phyloP scores from a whole-genome alignment of 2,888 invertebrate species.

The Trisateles emortualis region DNA sequence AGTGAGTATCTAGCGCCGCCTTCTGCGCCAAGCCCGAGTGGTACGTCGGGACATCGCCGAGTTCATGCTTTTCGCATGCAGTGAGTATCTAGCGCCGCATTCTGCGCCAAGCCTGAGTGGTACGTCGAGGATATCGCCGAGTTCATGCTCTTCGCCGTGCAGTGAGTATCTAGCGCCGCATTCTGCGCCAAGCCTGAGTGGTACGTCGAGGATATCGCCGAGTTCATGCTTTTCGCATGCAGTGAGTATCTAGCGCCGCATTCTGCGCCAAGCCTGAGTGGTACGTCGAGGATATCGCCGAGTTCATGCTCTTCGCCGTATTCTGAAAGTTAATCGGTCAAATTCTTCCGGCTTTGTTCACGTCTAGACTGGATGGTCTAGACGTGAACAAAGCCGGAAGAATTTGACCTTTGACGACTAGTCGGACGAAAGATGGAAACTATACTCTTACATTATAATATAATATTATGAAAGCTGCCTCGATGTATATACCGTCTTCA shows the following conservation, averaged over 20 bases:
- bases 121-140: constrained; percentile 99
- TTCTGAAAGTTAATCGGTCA: no score
- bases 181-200: constrained; percentile 98
- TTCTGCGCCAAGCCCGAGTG: constrained; percentile 98
- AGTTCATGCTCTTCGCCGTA: constrained; percentile 96
- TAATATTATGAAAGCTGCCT: no score
- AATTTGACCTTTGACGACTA: no score
- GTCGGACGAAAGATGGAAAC: no score
- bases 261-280: constrained; percentile 98
- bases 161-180: constrained; percentile 92
- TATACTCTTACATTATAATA: no score
- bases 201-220: constrained; percentile 98
- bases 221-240: constrained; percentile 96
- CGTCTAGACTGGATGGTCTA: no score
- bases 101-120: constrained; percentile 98
- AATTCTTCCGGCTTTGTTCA: no score
- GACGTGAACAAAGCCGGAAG: no score
- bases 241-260: constrained; percentile 91
- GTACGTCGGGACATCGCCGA: constrained; percentile 99
- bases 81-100: constrained; percentile 91
- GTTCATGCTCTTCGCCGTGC: constrained; percentile 96
- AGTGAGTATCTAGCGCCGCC: constrained; percentile 93
- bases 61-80: constrained; percentile 96
- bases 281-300: constrained; percentile 98
- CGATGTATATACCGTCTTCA: no score